These are phyloP conservation scores for Elaphurus davidianus DNA, from an alignment of 2,113 vertebrate genomes.

Conservation along the genomic window DNA sequence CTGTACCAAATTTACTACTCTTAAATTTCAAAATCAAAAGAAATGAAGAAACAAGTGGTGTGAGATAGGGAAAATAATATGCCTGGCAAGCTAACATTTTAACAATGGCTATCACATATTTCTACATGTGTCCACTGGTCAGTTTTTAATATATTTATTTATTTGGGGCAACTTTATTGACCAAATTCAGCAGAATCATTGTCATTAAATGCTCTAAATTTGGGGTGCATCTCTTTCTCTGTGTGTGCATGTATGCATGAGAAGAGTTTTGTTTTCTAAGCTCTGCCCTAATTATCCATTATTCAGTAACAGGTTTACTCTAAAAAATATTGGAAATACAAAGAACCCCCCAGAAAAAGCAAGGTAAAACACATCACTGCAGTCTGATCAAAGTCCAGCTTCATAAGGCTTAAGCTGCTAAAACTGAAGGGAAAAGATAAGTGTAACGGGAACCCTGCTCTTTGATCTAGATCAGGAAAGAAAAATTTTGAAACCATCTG, in stretches of 20 bases:
- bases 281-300: not conserved
- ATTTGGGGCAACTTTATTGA: not conserved
- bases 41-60: not conserved
- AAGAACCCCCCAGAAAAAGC: not conserved
- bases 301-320: not conserved
- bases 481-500: not conserved
- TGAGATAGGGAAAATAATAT: not conserved
- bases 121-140: not conserved
- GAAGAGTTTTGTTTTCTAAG: not conserved
- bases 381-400: not conserved
- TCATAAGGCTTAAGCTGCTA: not conserved
- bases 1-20: slow-evolving; percentile 32
- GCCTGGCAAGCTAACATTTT: not conserved
- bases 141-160: not conserved
- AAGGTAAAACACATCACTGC: not conserved
- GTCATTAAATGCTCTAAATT: not conserved
- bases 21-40: slow-evolving; percentile 25
- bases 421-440: not conserved
- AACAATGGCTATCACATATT: not conserved
- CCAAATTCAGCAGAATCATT: not conserved
- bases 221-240: not conserved
- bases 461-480: not conserved
- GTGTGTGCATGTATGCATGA: rapidly evolving
- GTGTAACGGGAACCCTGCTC: not conserved
- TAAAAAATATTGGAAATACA: not conserved